Base-by-base conservation (phyloP, 1,140 invertebrate species). In the Dermatophagoides farinae region DNA sequence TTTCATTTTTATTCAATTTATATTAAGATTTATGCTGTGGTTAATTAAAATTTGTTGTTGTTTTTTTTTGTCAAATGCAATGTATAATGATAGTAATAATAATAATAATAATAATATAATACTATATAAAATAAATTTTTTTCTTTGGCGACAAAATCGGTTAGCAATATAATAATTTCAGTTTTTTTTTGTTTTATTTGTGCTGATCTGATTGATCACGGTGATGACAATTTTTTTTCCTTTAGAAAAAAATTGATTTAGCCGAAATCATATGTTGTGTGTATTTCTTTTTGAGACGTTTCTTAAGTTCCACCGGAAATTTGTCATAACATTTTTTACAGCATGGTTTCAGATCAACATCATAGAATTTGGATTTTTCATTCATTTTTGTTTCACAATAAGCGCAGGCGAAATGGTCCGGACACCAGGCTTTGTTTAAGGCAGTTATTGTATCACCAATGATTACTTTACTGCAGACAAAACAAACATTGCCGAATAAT, bases 381-480 rank as follows among this genome's bases (percentile, higher is more conserved):
- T 85, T 92, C 82, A 99, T 88, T 71, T 95, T 89, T 64, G 84
- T 84, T 72, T 99, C 95, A 74, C 96, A 99, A 61, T 95, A 81
- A 18, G 88, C 86, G 73, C 96, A 99, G n/a, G 91, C 86, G 73
- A 99, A 99, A 72, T 98, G 96, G 73, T 97, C 85, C 25, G 92
- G 86, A 73, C 95, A 98, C 93, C 93, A 99, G n/a, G 91, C 89
- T 75, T 99, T 99, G 72, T 97, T 96, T 65, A 98, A 74, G 43
- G 95, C 93, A 64, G 87, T 92, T 71, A 97, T 97, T 39, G 96
- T 92, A 79, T 98, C 93, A 44, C 91, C 92, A 63, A 82, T 81
- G 68, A 98, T 96, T 47, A 97, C 90, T 77, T 95, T 89, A 75
- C 97, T 97, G 75, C 96, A 99, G 16, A 95, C 86, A 70, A 95